A percentile compares a stretch with the other conserved stretches of the same genome.
phyloP scores from a whole-genome alignment of 2,888 invertebrate species.

The Gerris lacustris region DNA sequence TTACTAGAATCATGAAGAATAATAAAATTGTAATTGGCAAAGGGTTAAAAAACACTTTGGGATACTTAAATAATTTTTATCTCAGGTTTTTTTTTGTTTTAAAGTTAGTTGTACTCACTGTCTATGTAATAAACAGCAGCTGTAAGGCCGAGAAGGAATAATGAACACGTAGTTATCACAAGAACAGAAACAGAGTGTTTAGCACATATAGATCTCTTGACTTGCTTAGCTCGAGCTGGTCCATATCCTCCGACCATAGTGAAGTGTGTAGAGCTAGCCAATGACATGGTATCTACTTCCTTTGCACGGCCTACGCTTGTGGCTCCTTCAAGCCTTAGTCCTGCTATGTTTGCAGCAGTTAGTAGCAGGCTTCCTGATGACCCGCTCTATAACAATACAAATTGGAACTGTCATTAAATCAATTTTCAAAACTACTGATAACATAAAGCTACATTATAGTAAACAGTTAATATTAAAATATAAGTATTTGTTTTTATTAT shows the following conservation, averaged over 20 bases:
- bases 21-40: too few species aligned
- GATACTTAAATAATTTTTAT: too few species aligned
- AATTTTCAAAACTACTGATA: too few species aligned
- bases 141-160: slow-evolving; percentile 67
- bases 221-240: slow-evolving; percentile 46
- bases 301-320: slow-evolving; percentile 16
- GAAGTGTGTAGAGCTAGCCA: slow-evolving; percentile 77
- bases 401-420: too few species aligned
- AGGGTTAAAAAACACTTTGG: too few species aligned
- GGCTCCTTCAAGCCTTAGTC: slow-evolving; percentile 33
- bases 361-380: slow-evolving; percentile 66
- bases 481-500: too few species aligned
- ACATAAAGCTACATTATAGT: too few species aligned
- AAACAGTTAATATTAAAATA: too few species aligned
- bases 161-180: slow-evolving; percentile 67
- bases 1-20: too few species aligned
- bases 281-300: slow-evolving; percentile 50
- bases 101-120: slow-evolving; percentile 48
- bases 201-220: slow-evolving; percentile 55
- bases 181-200: slow-evolving; percentile 69
- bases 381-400: slow-evolving; percentile 51
- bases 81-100: too few species aligned
- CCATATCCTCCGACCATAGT: slow-evolving; percentile 65
- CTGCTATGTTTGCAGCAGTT: slow-evolving; percentile 59
- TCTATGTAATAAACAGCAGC: slow-evolving; percentile 72